Evolutionary conservation across 2,113 vertebrate genomes (phyloP).

Genomic region (Acinonyx jubatus): DNA sequence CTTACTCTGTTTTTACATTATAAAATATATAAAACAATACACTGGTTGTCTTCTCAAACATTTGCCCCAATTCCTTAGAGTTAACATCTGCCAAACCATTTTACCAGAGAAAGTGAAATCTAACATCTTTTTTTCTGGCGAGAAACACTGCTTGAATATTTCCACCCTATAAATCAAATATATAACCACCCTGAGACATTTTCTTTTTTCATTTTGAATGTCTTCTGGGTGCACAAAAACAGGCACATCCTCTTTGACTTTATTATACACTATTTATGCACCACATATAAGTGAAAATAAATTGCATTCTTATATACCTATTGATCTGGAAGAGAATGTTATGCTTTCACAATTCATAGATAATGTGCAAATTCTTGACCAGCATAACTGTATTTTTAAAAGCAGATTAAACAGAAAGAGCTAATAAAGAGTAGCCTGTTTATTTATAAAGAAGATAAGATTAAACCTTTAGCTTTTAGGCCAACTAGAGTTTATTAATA

Average conservation of each 20-base stretch:
- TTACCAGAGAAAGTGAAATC: neutral
- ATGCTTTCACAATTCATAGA: conserved; percentile 6
- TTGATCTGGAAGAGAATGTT: neutral
- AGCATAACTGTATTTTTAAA: neutral
- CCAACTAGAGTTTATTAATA: neutral
- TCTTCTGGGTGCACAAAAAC: neutral
- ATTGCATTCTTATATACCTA: neutral
- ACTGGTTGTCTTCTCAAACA: neutral
- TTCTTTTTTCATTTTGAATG: neutral
- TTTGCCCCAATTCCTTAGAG: neutral
- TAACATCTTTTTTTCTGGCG: neutral
- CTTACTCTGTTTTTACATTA: neutral
- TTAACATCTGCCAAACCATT: neutral
- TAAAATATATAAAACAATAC: neutral
- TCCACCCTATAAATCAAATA: neutral
- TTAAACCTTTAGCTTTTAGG: neutral
- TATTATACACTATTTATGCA: neutral
- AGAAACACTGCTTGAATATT: neutral
- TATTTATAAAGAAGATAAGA: neutral
- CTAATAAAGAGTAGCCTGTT: neutral
- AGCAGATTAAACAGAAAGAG: neutral
- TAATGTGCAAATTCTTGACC: neutral
- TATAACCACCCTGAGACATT: neutral
- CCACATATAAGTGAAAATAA: neutral
- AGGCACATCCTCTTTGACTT: neutral